phyloP scores from a whole-genome alignment of 2,797 vertebrate genomes.

The Smutsia gigantea region DNA sequence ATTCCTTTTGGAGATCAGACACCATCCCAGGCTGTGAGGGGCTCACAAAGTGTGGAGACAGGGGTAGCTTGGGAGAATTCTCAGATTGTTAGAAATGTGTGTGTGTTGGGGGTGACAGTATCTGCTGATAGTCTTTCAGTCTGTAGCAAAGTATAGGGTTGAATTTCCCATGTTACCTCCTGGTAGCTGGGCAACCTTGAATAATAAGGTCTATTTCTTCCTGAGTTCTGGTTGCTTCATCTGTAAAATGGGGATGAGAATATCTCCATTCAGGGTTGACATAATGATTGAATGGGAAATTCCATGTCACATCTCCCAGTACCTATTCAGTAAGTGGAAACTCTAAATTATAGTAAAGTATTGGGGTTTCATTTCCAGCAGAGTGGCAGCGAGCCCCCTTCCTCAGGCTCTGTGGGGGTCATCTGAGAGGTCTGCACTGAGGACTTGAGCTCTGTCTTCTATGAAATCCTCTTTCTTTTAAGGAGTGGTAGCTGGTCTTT shows the following conservation, averaged over 20 bases:
- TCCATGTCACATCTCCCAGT: background rate
- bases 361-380: background rate
- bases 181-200: background rate
- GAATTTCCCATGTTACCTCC: background rate
- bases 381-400: background rate
- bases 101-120: background rate
- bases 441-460: background rate
- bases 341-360: too few species aligned
- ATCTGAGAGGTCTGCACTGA: background rate
- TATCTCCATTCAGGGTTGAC: background rate
- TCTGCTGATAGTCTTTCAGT: too few species aligned
- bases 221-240: background rate
- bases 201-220: background rate
- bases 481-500: background rate
- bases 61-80: background rate
- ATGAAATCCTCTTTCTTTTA: background rate
- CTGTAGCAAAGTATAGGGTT: background rate
- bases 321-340: background rate
- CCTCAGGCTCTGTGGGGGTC: background rate
- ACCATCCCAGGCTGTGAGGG: background rate
- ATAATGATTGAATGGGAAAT: background rate
- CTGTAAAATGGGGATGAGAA: background rate
- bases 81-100: background rate
- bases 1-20: background rate
- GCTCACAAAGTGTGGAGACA: background rate